phyloP scores from a whole-genome alignment of 2,888 invertebrate genomes.

The Plagiodera versicolora region DNA sequence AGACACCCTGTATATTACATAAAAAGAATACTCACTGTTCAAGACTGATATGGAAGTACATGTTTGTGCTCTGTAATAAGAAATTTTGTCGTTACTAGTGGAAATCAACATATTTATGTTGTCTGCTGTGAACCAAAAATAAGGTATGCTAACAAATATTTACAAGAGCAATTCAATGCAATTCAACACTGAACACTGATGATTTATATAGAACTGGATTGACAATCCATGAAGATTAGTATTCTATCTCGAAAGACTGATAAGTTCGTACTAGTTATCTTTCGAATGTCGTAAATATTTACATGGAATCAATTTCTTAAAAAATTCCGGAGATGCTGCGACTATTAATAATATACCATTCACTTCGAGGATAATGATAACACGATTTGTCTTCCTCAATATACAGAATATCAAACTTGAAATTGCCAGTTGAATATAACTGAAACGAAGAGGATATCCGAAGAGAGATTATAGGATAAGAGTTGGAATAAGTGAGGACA shows the following conservation, averaged over 20 bases:
- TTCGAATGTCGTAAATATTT: background rate
- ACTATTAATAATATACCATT: too few species aligned
- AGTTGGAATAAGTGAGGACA: slow-evolving; percentile 55
- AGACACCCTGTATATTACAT: background rate
- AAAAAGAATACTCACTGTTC: slow-evolving; percentile 12
- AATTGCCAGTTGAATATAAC: too few species aligned
- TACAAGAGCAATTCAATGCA: background rate
- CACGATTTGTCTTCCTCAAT: too few species aligned
- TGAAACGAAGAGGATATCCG: too few species aligned
- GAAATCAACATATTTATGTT: slow-evolving; percentile 2
- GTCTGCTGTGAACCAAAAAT: too few species aligned
- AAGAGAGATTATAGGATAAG: too few species aligned
- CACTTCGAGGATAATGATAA: too few species aligned
- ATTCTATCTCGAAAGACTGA: background rate
- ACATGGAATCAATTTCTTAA: background rate
- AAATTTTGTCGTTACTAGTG: slow-evolving; percentile 15
- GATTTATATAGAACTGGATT: background rate
- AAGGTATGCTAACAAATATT: background rate
- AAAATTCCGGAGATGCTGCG: background rate
- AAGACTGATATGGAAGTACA: slow-evolving; percentile 20
- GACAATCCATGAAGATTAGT: background rate
- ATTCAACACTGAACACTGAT: background rate
- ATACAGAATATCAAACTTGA: too few species aligned
- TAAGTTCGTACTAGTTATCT: background rate
- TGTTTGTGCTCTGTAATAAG: slow-evolving; percentile 28